Base-by-base conservation (phyloP, 1,140 invertebrate species). In the Sarcophaga bullata region DNA sequence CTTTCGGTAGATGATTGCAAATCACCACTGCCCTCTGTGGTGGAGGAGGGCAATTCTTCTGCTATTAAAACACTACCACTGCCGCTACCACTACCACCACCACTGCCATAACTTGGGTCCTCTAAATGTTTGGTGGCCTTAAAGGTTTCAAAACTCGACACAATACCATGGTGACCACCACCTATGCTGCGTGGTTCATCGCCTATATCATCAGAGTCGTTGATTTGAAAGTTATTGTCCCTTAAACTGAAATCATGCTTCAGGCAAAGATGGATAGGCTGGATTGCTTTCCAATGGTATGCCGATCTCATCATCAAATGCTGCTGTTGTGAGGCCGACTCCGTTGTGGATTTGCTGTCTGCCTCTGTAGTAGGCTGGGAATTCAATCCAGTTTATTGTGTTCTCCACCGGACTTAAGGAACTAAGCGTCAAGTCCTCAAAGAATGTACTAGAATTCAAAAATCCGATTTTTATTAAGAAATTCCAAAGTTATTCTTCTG, bases 281-380 rank as follows among this genome's bases (percentile, higher is more conserved):
- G 88, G 88, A 86, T 89, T 90, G 0, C 87, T 85, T 75, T 89
- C 88, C 19, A 89, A 84, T 52, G 89, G 88, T 50, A 87, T n/a
- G 86, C 88, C 9, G 86, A 6, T 89, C 88, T 89, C 88, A 11
- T 85, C 85, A 0, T 90, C 83, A 87, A 81, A 68, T 89, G n/a
- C 58, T 87, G 86, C 37, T 68, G 54, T 17, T 83, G 48, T 78
- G n/a, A n/a, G 47, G 13, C 37, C 25, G 19, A 80, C 19, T 82
- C 73, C 5, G 62, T 68, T 19, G 62, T 25, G 17, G 62, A 25
- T 25, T 68, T 68, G n/a, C 6, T 7, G 3, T 52, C 50, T 68
- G n/a, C 80, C 8, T 83, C 68, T 54, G 82, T 83, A 17, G 62
- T 80, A 37, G n/a, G 8, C 48, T 78, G 50, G 25, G 7, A 46